Base-by-base conservation (phyloP, 2,888 invertebrate genomes). In the Agrotis segetum region DNA sequence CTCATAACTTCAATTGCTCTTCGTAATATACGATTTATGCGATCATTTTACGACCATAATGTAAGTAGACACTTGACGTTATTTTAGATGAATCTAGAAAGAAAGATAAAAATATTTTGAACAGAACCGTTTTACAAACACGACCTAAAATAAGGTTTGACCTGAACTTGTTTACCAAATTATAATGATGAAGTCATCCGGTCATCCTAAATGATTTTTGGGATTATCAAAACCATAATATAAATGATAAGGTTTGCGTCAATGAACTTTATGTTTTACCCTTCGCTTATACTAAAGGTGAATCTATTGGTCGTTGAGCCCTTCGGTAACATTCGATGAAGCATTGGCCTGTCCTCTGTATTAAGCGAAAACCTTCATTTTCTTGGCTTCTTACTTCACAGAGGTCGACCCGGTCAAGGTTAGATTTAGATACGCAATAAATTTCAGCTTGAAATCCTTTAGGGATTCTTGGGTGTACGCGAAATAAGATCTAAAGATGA, bases 391-490 rank as follows among this genome's bases (percentile, higher is more conserved):
- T 66, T 46, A 46, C 17, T 49, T 63, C 19, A 24, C n/a, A 19
- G 56, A 73, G 71, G 59, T 69, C 64, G 52, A 14, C 17, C 13
- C 21, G 44, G 50, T 55, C 60, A 71, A 77, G 81, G 81, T 63
- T 53, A 49, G 13, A 40, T n/a, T 63, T 53, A 49, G 13, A 40
- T n/a, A 61, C 34, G 67, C 29, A 76, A 73, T 81, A 77, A 71
- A 80, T 83, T 71, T 74, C 17, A 58, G 40, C 52, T 67, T 52
- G 55, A 55, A 77, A 77, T 62, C 62, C 65, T 67, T 71, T n/a
- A 59, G 58, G 60, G 65, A 53, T 63, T 77, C 52, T 59, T 46
- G 63, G 59, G 29, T 68, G 29, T 58, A 24, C 59, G 49, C 58
- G 47, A 70, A 78, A 65, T 62, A 44, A 46, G 47, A 50, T 49